A percentile compares a stretch with the other conserved stretches of the same genome.
Conservation (phyloP, 2,888 invertebrate genomes). For the Lypha dubia region DNA sequence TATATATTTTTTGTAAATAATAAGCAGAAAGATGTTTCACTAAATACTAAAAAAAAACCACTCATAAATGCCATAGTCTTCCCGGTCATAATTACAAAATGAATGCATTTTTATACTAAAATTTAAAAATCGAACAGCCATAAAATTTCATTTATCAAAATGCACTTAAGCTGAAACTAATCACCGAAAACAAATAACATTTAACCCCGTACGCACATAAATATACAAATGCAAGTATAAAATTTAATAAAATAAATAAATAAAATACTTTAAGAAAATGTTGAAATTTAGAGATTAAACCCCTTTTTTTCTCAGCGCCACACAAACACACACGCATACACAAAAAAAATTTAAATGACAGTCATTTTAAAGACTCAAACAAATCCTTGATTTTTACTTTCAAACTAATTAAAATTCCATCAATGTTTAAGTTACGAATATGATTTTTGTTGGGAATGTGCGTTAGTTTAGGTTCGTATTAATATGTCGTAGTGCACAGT, state of each 20-base stretch:
- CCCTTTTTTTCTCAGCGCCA: constrained; percentile 6
- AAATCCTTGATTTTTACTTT: constrained; percentile 2
- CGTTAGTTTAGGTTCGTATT: background rate
- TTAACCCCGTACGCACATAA: background rate
- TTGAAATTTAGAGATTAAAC: constrained; percentile 1
- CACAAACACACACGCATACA: too few species aligned
- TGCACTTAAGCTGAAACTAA: background rate
- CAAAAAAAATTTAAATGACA: constrained; percentile 15
- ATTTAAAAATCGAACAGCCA: background rate
- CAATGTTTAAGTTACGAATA: constrained; percentile 26
- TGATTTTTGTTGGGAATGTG: background rate
- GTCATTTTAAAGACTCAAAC: background rate
- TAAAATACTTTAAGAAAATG: constrained; percentile 5
- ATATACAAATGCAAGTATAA: background rate
- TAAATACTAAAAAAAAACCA: background rate
- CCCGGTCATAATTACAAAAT: constrained; percentile 8
- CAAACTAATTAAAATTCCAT: constrained; percentile 60
- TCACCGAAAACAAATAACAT: constrained; percentile 9
- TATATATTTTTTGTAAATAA: too few species aligned
- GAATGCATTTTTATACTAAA: constrained; percentile 21
- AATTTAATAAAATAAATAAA: constrained; percentile 11
- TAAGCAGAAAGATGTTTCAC: too few species aligned
- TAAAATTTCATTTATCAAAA: constrained; percentile 19
- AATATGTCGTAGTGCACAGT: constrained; percentile 13
- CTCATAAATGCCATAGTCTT: background rate